These are phyloP conservation scores for Arbacia lixula DNA, from an alignment of 53 echinoderm and acorn worm genomes.

Conservation along the genomic window DNA sequence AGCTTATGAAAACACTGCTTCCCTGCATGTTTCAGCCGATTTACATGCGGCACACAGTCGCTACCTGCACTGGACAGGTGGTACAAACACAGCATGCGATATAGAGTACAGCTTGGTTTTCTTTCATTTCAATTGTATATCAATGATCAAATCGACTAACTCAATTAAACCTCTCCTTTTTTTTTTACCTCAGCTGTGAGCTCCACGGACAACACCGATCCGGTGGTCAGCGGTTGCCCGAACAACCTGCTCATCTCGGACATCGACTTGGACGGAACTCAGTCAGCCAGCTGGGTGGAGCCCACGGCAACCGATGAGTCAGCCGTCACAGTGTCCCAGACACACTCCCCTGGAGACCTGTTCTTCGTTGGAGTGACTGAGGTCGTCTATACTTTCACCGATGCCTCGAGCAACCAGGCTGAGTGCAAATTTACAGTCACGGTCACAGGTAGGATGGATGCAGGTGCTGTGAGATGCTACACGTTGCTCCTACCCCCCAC, in stretches of 20 bases:
- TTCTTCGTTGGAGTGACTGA: slow-evolving; percentile 4
- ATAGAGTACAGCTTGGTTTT: too few species aligned
- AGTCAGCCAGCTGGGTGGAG: slow-evolving; percentile 53
- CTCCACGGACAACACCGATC: slow-evolving; percentile 59
- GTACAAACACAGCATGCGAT: too few species aligned
- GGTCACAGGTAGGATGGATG: slow-evolving; percentile 50
- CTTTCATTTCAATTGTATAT: too few species aligned
- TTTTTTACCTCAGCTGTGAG: neutral
- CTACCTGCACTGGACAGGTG: too few species aligned
- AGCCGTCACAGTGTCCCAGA: neutral
- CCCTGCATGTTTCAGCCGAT: too few species aligned
- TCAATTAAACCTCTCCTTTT: too few species aligned
- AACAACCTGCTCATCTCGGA: slow-evolving; percentile 10
- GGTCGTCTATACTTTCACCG: slow-evolving; percentile 44
- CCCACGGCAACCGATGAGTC: slow-evolving; percentile 74
- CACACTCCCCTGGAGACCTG: neutral
- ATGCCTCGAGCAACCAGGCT: slow-evolving; percentile 17
- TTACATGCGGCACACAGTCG: too few species aligned
- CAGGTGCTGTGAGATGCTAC: too few species aligned
- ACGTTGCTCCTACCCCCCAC: too few species aligned
- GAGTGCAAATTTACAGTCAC: slow-evolving; percentile 4
- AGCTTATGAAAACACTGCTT: too few species aligned
- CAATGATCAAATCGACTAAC: too few species aligned
- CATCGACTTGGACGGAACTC: slow-evolving; percentile 33
- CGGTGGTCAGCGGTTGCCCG: slow-evolving; percentile 64